phyloP scores from a whole-genome alignment of 2,113 vertebrate species.

The Myrmophylax atrothorax region DNA sequence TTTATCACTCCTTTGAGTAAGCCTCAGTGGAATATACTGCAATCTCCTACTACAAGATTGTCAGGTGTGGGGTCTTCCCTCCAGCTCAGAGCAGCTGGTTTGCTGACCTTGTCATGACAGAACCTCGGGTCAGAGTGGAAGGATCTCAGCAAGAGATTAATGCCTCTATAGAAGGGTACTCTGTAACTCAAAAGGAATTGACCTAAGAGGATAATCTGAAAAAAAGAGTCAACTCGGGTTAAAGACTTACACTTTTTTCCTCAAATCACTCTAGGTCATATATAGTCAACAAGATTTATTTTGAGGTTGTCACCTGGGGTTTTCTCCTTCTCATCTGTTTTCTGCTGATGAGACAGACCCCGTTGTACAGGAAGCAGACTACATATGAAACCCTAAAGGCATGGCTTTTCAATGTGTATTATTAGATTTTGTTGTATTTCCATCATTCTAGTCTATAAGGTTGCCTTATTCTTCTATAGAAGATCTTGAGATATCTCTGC shows the following conservation, averaged over 20 bases:
- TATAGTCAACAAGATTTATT: background rate
- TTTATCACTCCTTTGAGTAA: constrained; percentile 44
- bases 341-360: background rate
- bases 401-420: background rate
- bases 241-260: background rate
- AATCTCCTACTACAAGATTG: background rate
- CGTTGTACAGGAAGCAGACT: background rate
- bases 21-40: background rate
- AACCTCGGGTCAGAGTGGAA: background rate
- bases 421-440: background rate
- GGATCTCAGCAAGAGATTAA: background rate
- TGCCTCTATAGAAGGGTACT: background rate
- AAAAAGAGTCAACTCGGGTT: background rate
- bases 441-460: background rate
- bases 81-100: background rate
- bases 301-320: background rate
- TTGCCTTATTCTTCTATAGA: background rate
- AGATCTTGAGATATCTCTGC: background rate
- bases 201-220: constrained; percentile 18
- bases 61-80: background rate
- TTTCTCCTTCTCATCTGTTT: background rate
- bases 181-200: background rate
- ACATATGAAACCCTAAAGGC: background rate
- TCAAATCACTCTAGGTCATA: background rate
- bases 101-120: constrained; percentile 2